These are phyloP conservation scores for Spatulosminthurus flaviceps DNA, from an alignment of 2,888 invertebrate genomes.

Conservation along the genomic window DNA sequence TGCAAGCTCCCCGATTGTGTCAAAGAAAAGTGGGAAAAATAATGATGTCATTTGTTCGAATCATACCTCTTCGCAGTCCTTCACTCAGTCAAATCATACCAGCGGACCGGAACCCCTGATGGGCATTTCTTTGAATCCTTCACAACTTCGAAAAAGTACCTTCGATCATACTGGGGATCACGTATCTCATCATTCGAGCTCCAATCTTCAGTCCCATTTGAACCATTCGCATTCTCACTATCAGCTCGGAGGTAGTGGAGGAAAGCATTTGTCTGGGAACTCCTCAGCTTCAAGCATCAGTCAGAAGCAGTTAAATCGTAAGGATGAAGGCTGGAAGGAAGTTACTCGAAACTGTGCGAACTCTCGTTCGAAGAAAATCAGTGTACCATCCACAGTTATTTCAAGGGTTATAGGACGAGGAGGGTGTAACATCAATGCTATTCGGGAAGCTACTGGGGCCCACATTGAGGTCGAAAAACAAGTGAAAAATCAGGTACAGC, in stretches of 20 bases:
- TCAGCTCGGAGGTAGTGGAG: constrained; percentile 1
- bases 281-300: constrained; percentile 3
- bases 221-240: constrained; percentile 43
- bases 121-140: constrained; percentile 62
- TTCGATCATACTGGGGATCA: constrained; percentile 30
- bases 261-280: constrained; percentile 4
- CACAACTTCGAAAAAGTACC: constrained; percentile 35
- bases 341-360: constrained; percentile 69
- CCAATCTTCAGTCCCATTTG: constrained; percentile 19
- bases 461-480: constrained; percentile 99
- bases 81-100: constrained; percentile 26
- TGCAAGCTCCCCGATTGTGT: constrained; percentile 2
- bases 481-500: constrained; percentile 82
- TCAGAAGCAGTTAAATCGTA: constrained; percentile 62
- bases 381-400: constrained; percentile 92
- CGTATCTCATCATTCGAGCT: not conserved
- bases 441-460: constrained; percentile 94
- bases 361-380: constrained; percentile 80
- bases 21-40: constrained; percentile 28
- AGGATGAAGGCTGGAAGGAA: constrained; percentile 97
- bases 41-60: not conserved
- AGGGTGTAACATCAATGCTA: constrained; percentile 97
- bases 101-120: constrained; percentile 61
- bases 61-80: constrained; percentile 12
- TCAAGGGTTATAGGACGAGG: constrained; percentile 95